Base-by-base conservation (phyloP, 2,888 invertebrate genomes). In the Magallana nippona region DNA sequence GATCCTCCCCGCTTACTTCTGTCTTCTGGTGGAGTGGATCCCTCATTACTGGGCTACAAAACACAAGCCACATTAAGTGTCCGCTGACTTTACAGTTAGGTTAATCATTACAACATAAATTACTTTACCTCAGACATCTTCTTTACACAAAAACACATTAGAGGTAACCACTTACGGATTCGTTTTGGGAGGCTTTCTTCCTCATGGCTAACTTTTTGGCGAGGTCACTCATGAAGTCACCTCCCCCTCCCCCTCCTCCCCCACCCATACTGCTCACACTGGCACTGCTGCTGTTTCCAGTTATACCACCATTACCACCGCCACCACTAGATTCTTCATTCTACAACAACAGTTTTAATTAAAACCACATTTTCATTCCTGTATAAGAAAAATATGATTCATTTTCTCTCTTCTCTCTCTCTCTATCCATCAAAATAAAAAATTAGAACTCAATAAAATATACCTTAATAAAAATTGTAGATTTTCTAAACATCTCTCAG, bases 221-320 rank as follows among this genome's bases (percentile, higher is more conserved):
- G 15, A 82, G 71, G 55, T 84, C 84, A 79, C 82, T 79, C 84
- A 84, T 84, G 8, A 84, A 80, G 55, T 84, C 84, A 19, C 84
- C 84, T 13, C 82, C 84, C 17, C 82, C 82, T 58, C 82, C 82
- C 3, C 84, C 79, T 17, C 83, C 83, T 58, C 82, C 63, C 10
- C 81, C 62, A 1, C 79, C 77, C 27, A 19, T 22, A 56, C 79
- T 60, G 3, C n/a, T 17, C 15, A 60, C 17, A n/a, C 60, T 55
- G 10, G 44, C 60, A 58, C 60, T 55, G 17, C 58, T 60, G 17
- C 81, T 57, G 55, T 2, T 78, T 13, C n/a, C 60, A 57, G 32
- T 60, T 80, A 27, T n/a, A 80, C 44, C 44, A 32, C 77, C 81
- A 55, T 71, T 63, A n/a, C 80, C 78, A 62, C 60, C 27, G 55